These are phyloP conservation scores for Incurvaria masculella DNA, from an alignment of 2,888 invertebrate species.

Conservation along the genomic window DNA sequence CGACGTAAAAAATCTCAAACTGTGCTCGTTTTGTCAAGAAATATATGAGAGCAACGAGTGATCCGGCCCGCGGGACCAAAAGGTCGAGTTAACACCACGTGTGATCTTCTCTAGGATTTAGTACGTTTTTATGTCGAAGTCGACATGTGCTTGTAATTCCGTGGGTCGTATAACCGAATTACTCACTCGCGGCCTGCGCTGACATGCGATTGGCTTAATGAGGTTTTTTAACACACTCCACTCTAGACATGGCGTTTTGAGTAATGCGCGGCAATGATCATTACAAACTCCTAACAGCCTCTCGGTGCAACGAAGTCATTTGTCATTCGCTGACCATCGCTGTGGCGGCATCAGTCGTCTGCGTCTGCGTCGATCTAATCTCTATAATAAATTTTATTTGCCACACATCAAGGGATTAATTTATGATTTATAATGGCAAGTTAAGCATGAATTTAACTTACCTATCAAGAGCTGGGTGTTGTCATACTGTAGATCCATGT, in stretches of 20 bases:
- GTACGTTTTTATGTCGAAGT: background rate
- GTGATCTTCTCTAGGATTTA: background rate
- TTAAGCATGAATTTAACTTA: too few species aligned
- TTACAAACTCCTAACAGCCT: background rate
- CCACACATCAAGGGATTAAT: too few species aligned
- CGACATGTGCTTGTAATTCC: background rate
- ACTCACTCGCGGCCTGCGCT: background rate
- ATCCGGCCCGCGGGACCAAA: background rate
- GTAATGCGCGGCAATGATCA: background rate
- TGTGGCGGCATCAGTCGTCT: too few species aligned
- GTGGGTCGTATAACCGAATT: background rate
- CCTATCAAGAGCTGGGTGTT: background rate
- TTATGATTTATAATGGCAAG: too few species aligned
- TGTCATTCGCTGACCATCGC: background rate
- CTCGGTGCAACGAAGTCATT: background rate
- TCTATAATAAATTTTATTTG: too few species aligned
- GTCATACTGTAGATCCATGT: background rate
- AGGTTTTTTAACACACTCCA: background rate
- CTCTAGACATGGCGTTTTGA: background rate
- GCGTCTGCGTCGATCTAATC: too few species aligned
- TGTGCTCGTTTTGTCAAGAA: background rate
- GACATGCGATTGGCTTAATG: background rate
- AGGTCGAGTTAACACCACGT: background rate
- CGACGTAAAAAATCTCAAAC: background rate
- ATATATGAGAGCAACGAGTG: background rate